A percentile compares a stretch with the other conserved stretches of the same genome.
These are phyloP conservation scores for Sula dactylatra DNA, from an alignment of 2,113 vertebrate genomes.

Conservation along the genomic window DNA sequence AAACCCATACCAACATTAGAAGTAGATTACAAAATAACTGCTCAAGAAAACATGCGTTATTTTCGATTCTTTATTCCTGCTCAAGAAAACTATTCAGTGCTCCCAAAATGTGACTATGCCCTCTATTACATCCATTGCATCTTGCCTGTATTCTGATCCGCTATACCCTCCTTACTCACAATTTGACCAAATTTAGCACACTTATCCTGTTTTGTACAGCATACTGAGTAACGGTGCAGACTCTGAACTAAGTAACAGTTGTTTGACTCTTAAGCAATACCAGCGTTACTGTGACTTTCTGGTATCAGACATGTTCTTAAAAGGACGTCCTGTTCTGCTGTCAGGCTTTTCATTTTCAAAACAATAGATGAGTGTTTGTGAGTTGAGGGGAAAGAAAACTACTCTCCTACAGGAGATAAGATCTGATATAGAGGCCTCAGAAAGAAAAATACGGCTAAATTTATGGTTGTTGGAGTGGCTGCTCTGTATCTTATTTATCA, in stretches of 20 bases:
- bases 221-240: neutral
- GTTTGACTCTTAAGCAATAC: neutral
- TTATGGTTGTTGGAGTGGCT: conserved; percentile 59
- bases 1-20: neutral
- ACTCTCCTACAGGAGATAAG: conserved; percentile 22
- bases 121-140: neutral
- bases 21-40: neutral
- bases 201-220: neutral
- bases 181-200: neutral
- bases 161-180: neutral
- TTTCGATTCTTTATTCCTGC: neutral
- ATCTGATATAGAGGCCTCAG: conserved; percentile 58
- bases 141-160: neutral
- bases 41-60: neutral
- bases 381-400: conserved; percentile 1
- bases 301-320: neutral
- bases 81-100: neutral
- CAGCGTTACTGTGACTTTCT: conserved; percentile 15
- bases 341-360: conserved; percentile 32
- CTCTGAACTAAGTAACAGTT: neutral
- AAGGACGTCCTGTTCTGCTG: conserved; percentile 14
- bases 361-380: conserved; percentile 25
- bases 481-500: conserved; percentile 53
- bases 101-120: neutral
- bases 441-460: conserved; percentile 47